Conservation (phyloP, 2,888 invertebrate species). For the Imbricaverruca yamaguchii region DNA sequence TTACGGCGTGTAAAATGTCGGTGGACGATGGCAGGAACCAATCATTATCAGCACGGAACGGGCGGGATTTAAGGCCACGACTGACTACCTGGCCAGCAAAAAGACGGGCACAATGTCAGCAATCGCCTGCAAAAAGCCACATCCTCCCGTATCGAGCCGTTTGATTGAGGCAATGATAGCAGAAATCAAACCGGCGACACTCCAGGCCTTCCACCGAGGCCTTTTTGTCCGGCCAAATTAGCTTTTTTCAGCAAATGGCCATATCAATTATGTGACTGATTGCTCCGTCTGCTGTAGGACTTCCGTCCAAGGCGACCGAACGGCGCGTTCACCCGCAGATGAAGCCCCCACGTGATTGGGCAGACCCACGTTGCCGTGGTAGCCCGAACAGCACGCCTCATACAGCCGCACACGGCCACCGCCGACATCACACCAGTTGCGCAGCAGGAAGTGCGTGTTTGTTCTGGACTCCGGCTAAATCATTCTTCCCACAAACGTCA, state of each 20-base stretch:
- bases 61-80: not conserved
- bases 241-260: not conserved
- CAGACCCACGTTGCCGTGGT: too few relatives aligned
- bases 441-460: too few relatives aligned
- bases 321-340: too few relatives aligned
- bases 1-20: not conserved
- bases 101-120: not conserved
- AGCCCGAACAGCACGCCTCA: too few relatives aligned
- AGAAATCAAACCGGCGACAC: constrained; percentile 4
- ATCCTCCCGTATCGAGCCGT: constrained; percentile 15
- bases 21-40: not conserved
- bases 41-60: constrained; percentile 1
- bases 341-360: too few relatives aligned
- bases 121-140: not conserved
- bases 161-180: constrained; percentile 16
- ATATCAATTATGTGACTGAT: constrained; percentile 1
- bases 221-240: not conserved
- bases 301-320: constrained; percentile 1
- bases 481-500: too few relatives aligned
- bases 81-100: not conserved
- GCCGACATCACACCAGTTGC: too few relatives aligned
- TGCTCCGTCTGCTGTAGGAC: not conserved
- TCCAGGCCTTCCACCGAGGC: not conserved
- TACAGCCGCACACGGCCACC: too few relatives aligned
- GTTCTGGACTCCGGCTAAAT: too few relatives aligned